A percentile compares a stretch with the other conserved stretches of the same genome.
phyloP scores from a whole-genome alignment of 1,140 invertebrate species.

The Drepana arcuata region DNA sequence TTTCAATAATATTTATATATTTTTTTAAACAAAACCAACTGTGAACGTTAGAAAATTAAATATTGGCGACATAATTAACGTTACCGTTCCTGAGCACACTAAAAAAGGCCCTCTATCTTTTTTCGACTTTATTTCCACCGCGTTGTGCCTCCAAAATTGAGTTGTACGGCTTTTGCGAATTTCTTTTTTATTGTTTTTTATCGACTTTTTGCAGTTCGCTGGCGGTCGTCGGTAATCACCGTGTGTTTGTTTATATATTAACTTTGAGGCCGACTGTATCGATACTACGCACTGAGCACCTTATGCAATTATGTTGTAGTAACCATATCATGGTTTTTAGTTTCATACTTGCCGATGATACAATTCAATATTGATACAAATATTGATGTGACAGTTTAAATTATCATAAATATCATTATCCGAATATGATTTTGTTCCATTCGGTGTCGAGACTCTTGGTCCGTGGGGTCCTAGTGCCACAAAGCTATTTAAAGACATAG shows the following conservation, averaged over 20 bases:
- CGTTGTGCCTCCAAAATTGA: constrained; percentile 61
- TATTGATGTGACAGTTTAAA: no score
- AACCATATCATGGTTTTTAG: no score
- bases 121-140: constrained; percentile 47
- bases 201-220: constrained; percentile 43
- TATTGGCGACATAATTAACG: not conserved
- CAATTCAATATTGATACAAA: no score
- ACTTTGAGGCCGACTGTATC: no score
- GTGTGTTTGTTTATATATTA: constrained; percentile 59
- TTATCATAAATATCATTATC: no score
- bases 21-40: not conserved
- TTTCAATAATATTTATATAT: not conserved
- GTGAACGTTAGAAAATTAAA: not conserved
- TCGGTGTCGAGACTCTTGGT: no score
- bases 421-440: no score
- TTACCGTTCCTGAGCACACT: constrained; percentile 22
- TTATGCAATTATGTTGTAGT: no score
- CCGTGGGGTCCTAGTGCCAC: no score
- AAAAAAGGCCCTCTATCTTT: constrained; percentile 38
- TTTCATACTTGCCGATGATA: no score
- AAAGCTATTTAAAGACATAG: no score
- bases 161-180: constrained; percentile 52
- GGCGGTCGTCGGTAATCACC: constrained; percentile 57
- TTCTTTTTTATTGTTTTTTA: constrained; percentile 25
- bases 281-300: no score